phyloP scores from a whole-genome alignment of 1,140 invertebrate species.

The Hyles euphorbiae region DNA sequence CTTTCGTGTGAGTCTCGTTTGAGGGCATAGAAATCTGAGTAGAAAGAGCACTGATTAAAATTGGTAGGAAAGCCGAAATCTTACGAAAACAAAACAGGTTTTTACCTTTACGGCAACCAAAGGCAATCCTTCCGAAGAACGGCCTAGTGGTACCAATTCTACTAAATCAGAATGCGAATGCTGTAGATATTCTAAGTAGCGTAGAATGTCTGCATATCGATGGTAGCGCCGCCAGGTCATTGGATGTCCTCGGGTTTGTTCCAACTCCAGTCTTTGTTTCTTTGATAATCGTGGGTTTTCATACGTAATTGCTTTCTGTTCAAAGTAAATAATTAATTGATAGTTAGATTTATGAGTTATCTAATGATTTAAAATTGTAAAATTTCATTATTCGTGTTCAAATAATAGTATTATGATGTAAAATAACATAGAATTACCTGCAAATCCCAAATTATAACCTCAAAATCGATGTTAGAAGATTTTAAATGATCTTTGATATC shows the following conservation, averaged over 20 bases:
- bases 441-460: conserved; percentile 83
- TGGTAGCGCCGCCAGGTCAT: conserved; percentile 86
- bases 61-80: not conserved
- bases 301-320: conserved; percentile 79
- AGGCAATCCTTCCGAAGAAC: conserved; percentile 83
- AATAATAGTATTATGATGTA: too few relatives aligned
- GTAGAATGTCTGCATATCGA: conserved; percentile 79
- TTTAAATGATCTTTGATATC: conserved; percentile 81
- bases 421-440: conserved; percentile 70
- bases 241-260: conserved; percentile 76
- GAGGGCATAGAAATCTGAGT: conserved; percentile 44
- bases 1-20: conserved; percentile 37
- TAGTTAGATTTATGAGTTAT: too few relatives aligned
- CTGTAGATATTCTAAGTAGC: conserved; percentile 82
- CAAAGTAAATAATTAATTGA: not conserved
- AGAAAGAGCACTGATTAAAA: not conserved
- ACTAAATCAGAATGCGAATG: conserved; percentile 79
- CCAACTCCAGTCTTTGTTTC: conserved; percentile 77
- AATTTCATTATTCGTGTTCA: too few relatives aligned
- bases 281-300: conserved; percentile 80
- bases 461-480: conserved; percentile 79
- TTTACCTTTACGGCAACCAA: conserved; percentile 80
- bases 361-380: too few relatives aligned
- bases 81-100: not conserved
- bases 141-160: conserved; percentile 81